A percentile compares a stretch with the other conserved stretches of the same genome.
These are phyloP conservation scores for Microctenopoma steveboyesi DNA, from an alignment of 2,797 vertebrate genomes.

Conservation along the genomic window DNA sequence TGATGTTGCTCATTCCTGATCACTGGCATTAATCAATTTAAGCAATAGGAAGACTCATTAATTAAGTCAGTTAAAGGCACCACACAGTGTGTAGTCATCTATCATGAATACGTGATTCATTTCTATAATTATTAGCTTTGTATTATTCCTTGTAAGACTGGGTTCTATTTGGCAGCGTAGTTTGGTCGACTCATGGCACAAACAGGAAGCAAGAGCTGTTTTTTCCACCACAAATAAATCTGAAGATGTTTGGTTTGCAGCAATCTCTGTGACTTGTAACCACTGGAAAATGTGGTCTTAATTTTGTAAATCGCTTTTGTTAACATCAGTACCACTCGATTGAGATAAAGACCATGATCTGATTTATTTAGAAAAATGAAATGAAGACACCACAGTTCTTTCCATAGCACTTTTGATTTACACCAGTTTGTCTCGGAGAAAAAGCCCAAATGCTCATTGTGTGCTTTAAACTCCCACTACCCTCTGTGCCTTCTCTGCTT, in stretches of 20 bases:
- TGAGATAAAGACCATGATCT: neutral
- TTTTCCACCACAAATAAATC: conserved; percentile 5
- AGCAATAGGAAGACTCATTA: conserved; percentile 33
- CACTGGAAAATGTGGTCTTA: conserved; percentile 11
- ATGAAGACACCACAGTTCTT: conserved; percentile 5
- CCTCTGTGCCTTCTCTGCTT: conserved; percentile 43
- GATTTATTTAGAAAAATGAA: conserved; percentile 22
- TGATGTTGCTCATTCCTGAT: neutral
- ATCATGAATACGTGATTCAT: conserved; percentile 28
- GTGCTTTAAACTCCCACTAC: conserved; percentile 56
- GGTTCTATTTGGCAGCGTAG: conserved; percentile 20
- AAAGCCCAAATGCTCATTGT: conserved; percentile 44
- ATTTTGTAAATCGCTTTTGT: conserved; percentile 8
- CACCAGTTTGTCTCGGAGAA: conserved; percentile 29
- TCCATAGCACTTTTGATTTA: conserved; percentile 14
- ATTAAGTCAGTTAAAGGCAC: conserved; percentile 17
- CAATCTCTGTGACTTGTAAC: neutral
- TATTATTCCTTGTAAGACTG: conserved; percentile 4
- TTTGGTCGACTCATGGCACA: conserved; percentile 40
- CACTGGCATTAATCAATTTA: conserved; percentile 22
- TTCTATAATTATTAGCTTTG: conserved; percentile 16
- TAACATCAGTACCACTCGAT: neutral
- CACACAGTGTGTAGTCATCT: conserved; percentile 16
- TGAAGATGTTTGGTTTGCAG: conserved; percentile 7
- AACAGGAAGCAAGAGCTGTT: conserved; percentile 30